phyloP scores from a whole-genome alignment of 2,888 invertebrate species.

The Hoplodrina blanda region DNA sequence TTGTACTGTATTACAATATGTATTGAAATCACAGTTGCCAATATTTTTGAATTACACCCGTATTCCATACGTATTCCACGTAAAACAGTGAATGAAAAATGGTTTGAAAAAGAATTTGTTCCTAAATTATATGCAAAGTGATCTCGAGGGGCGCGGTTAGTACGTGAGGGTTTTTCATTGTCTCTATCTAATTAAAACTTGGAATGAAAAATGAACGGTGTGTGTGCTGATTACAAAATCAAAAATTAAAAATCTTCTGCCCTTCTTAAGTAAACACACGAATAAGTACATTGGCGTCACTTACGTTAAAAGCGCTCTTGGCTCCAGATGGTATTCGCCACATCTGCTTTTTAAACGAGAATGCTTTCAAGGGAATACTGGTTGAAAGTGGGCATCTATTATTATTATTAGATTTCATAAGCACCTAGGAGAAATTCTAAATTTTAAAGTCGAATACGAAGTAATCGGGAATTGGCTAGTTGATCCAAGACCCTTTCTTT shows the following conservation, averaged over 20 bases:
- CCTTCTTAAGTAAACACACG: slow-evolving; percentile 50
- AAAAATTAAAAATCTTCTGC: slow-evolving; percentile 47
- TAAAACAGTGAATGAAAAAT: slow-evolving; percentile 33
- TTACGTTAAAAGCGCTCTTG: slow-evolving; percentile 58
- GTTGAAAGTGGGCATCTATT: slow-evolving; percentile 48
- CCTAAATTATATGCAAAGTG: slow-evolving; percentile 60
- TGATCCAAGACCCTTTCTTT: too few relatives aligned
- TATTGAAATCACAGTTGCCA: neutral
- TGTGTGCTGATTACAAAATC: slow-evolving; percentile 61
- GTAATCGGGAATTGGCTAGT: neutral
- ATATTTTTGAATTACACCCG: neutral
- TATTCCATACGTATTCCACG: neutral
- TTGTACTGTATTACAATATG: neutral
- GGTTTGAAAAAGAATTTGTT: slow-evolving; percentile 35
- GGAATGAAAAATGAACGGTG: slow-evolving; percentile 58
- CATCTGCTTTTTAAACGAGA: slow-evolving; percentile 61
- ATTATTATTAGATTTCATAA: slow-evolving; percentile 53
- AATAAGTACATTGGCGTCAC: slow-evolving; percentile 54
- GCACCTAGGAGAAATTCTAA: slow-evolving; percentile 10
- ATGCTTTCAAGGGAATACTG: slow-evolving; percentile 47
- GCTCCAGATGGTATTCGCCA: slow-evolving; percentile 48
- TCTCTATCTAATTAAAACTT: slow-evolving; percentile 62
- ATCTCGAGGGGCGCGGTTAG: slow-evolving; percentile 46
- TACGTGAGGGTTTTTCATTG: slow-evolving; percentile 63
- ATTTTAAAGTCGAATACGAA: neutral